Base-by-base conservation (phyloP, 2,888 invertebrate species). In the Cistogaster globosa region DNA sequence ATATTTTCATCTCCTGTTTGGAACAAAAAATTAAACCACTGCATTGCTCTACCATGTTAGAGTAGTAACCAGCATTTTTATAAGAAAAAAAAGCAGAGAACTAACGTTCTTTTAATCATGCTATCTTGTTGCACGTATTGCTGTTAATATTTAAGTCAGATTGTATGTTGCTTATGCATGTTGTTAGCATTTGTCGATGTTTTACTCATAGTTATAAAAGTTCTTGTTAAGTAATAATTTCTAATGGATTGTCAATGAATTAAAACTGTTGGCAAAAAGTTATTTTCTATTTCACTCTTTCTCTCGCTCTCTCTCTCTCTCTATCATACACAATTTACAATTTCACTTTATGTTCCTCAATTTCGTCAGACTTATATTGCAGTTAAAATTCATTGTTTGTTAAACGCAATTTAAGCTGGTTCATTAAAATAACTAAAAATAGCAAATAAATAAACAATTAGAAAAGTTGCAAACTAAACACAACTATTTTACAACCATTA, bases 171-270 rank as follows among this genome's bases (percentile, higher is more conserved):
- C 55, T 58, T 38, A 26, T 42, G 32, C 16, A 68, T 60, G 18
- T 60, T 75, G 63, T 65, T 68, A 55, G 48, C 48, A 45, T 63
- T 57, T 79, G 55, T 53, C 57, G 14, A 57, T 79, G 71, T 63
- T 57, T 69, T n/a, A 53, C 69, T 78, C 55, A 14, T 57, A 65
- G 38, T 58, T 72, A 22, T 55, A 55, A 20, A 60, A 60, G 26
- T 74, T 74, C 65, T 58, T 60, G 42, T 38, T 62, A 45, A 62
- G 45, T 75, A 62, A 74, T 45, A 48, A 81, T 68, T 75, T 81
- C 75, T 81, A 68, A 75, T 75, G 68, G 81, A 62, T 81, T 81
- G 74, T 81, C 68, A 81, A 69, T 81, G 74, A 60, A 62, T 75
- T 68, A 74, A 81, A 68, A 68, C 55, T 62, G 62, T 75, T 81